phyloP scores from a whole-genome alignment of 1,140 invertebrate species.

The Drosophila auraria region DNA sequence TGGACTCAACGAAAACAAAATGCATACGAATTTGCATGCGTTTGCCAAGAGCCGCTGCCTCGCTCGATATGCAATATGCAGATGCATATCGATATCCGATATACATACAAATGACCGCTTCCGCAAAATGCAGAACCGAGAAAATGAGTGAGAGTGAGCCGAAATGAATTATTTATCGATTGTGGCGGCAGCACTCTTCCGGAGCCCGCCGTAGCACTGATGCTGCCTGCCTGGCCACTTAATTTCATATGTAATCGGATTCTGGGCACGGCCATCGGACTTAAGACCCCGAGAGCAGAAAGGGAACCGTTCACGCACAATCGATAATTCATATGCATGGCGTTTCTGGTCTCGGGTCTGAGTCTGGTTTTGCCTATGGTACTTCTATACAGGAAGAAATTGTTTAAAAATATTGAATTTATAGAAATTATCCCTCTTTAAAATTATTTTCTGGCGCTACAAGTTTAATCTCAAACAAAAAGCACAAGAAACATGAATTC shows the following conservation, averaged over 20 bases:
- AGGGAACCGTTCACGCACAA: constrained; percentile 63
- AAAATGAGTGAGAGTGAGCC: constrained; percentile 31
- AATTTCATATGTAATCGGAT: constrained; percentile 74
- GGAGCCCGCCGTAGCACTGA: background rate
- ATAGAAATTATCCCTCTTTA: too few relatives aligned
- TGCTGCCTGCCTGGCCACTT: constrained; percentile 37
- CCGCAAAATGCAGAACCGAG: constrained; percentile 32
- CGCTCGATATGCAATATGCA: constrained; percentile 13
- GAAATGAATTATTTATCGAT: constrained; percentile 75
- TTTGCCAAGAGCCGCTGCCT: background rate
- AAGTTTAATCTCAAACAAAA: background rate
- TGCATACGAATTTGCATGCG: constrained; percentile 44
- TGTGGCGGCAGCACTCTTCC: constrained; percentile 28
- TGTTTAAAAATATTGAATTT: background rate
- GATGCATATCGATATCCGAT: constrained; percentile 71
- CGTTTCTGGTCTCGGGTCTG: constrained; percentile 8
- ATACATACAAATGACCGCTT: constrained; percentile 70
- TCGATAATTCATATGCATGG: constrained; percentile 79
- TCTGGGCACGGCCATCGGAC: constrained; percentile 55
- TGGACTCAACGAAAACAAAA: constrained; percentile 10
- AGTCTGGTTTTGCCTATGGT: constrained; percentile 20
- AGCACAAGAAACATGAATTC: too few relatives aligned
- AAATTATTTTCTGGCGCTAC: background rate
- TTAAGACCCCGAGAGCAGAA: constrained; percentile 33
- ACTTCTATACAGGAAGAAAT: background rate